Evolutionary conservation across 2,888 invertebrate genomes (phyloP), one percentile per base, ranked within the genome.

Genomic region (Caenorhabditis doughertyi): DNA sequence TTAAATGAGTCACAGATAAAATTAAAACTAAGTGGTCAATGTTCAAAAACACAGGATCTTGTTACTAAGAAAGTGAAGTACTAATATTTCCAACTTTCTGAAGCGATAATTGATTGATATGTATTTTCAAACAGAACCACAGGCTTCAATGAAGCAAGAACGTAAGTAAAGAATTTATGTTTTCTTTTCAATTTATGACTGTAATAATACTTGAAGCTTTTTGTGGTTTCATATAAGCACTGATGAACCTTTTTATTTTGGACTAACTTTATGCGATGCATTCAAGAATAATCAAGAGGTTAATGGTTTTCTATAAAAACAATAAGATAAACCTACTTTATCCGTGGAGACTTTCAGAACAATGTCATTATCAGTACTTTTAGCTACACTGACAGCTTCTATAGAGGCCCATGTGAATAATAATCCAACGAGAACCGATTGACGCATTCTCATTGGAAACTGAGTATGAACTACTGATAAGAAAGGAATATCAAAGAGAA

Each of bases 261-360:
- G n/a, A n/a, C n/a, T n/a, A n/a, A n/a, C n/a, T n/a, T n/a, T n/a
- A n/a, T n/a, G n/a, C n/a, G n/a, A n/a, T n/a, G n/a, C n/a, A n/a
- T n/a, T n/a, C n/a, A n/a, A n/a, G n/a, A n/a, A 32, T 9, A 32
- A 32, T 11, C 42, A 11, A 42, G 42, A 42, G 3, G 13, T 42
- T 42, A 11, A 3, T 42, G 42, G 9, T 32, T 32, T 7, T 7
- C 39, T 39, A 9, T 39, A 13, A 4, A 18, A 18, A n/a, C 13
- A 5, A 42, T 18, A n/a, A 42, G 23, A 32, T 21, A 0, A 44
- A 60, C 67, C 11, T 18, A 81, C 81, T 77, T 81, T 71, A 44
- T 81, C 77, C 47, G 81, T 53, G 3, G 81, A 81, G 21, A 81
- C 71, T 56, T 81, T 81, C 44, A 81, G 42, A n/a, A 81, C 77